Conservation (phyloP, 1,140 invertebrate species). For the Ericerus pela region DNA sequence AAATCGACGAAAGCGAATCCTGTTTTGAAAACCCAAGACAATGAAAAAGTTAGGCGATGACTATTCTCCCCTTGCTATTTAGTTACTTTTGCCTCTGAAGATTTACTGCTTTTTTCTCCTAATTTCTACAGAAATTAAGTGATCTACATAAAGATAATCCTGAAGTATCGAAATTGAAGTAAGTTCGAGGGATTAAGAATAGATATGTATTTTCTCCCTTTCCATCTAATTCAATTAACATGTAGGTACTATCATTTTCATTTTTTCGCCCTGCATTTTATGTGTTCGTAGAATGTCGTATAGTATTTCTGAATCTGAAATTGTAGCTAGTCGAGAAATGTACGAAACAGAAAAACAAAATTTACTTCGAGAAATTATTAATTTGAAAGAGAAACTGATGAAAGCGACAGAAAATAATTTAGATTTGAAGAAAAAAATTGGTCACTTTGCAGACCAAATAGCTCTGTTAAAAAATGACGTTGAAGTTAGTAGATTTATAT, state of each 20-base stretch:
- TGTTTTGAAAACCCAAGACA: background rate
- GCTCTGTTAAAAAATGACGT: background rate
- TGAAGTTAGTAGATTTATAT: background rate
- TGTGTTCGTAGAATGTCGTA: background rate
- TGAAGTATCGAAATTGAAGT: too few species aligned
- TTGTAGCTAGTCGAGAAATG: background rate
- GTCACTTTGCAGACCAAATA: background rate
- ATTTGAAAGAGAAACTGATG: background rate
- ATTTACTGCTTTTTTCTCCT: too few species aligned
- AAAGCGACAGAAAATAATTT: background rate
- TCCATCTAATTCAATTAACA: too few species aligned
- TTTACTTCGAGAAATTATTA: constrained; percentile 3
- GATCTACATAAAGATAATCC: too few species aligned
- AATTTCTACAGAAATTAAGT: too few species aligned
- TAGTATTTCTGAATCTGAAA: background rate
- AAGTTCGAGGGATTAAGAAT: too few species aligned
- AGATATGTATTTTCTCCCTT: too few species aligned
- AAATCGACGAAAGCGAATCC: background rate
- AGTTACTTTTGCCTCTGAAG: too few species aligned
- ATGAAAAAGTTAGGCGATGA: background rate
- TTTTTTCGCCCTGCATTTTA: too few species aligned
- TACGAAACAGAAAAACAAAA: background rate
- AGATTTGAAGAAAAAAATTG: background rate
- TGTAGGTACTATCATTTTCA: too few species aligned
- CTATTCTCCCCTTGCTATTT: too few species aligned